Evolutionary conservation across 2,797 vertebrate genomes (phyloP), one percentile per base, ranked within the genome.

Genomic region (Pseudochaenichthys georgianus): DNA sequence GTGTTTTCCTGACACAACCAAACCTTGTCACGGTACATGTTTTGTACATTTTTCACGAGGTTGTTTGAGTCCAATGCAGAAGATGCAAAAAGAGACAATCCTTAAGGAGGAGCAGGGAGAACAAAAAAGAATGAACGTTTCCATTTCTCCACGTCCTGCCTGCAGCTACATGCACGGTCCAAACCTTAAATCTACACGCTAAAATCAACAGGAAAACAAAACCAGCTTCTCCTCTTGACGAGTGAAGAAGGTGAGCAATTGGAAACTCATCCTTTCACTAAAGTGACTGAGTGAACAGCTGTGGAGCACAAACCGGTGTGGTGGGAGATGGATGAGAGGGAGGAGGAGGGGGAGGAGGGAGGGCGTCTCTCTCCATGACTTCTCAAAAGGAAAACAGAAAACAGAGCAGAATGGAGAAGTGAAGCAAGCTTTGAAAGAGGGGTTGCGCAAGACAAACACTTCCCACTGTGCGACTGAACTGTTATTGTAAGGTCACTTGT

Each of bases 401-500:
- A 84, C 69, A 64, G 65, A 77, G 78, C 7, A 2, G 68, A 72
- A 70, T 53, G 59, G 58, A 79, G 73, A 74, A 80, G 77, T 43
- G 76, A 80, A 85, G 75, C 81, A 83, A 81, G 87, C 72, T 75
- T 43, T 73, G 78, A 89, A 69, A 86, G 68, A 78, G 70, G 70
- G 83, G 82, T 88, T 91, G 87, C 5, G 60, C 83, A 91, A 93
- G 88, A 92, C 82, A 91, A 90, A 93, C 90, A 91, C 72, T 78
- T 70, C 58, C 92, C 88, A 88, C 89, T 77, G 65, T 79, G 90
- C 90, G 84, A 84, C 93, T 94, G 91, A 89, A 87, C 89, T 92
- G 91, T 93, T 93, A 88, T 94, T 94, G 84, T 81, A 94, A 93
- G 31, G 73, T 85, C 88, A 93, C 90, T 68, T 70, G 89, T 75